These are phyloP conservation scores for Catamblyrhynchus diadema DNA, from an alignment of 2,797 vertebrate species.

Conservation along the genomic window DNA sequence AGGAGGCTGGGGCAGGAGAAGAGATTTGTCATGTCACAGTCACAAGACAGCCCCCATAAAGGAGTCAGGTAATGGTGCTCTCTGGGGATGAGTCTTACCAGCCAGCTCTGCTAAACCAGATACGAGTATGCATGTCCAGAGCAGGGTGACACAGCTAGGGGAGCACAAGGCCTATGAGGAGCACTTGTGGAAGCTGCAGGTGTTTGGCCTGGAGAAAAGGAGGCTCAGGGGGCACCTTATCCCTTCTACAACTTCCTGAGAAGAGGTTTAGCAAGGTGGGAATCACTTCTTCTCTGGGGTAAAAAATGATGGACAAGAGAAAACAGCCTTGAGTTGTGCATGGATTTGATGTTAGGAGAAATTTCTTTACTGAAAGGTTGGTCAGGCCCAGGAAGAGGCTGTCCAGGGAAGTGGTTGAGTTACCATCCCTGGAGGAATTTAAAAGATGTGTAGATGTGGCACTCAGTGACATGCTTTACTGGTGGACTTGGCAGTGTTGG, in stretches of 20 bases:
- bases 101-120: neutral
- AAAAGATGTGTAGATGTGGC: neutral
- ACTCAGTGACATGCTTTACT: neutral
- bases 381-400: neutral
- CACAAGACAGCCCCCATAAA: neutral
- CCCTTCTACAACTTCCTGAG: neutral
- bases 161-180: neutral
- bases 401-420: neutral
- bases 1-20: neutral
- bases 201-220: neutral
- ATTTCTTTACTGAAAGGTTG: neutral
- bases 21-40: neutral
- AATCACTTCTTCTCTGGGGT: neutral
- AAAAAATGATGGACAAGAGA: neutral
- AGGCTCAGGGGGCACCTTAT: neutral
- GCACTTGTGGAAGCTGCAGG: neutral
- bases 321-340: neutral
- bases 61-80: neutral
- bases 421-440: neutral
- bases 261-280: neutral
- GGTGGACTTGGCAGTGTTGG: neutral
- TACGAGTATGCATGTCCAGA: neutral
- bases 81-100: neutral
- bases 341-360: neutral
- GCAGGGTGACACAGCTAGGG: neutral